Evolutionary conservation across 2,888 invertebrate genomes (phyloP).

Genomic region (Subacronicta megacephala): DNA sequence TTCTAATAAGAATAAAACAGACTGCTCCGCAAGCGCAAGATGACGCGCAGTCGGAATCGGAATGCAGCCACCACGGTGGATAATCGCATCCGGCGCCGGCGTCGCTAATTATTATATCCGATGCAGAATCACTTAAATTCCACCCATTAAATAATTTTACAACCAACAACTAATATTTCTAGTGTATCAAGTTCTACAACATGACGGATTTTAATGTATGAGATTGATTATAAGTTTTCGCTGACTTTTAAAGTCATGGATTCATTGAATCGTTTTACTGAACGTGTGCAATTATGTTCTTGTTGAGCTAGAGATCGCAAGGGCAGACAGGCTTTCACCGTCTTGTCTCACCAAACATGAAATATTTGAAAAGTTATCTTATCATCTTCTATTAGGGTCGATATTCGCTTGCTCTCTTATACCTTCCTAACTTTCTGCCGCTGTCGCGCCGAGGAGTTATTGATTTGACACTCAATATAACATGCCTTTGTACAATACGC

Average conservation of each 20-base stretch:
- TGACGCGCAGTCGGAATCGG: conserved; percentile 67
- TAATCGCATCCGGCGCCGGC: conserved; percentile 67
- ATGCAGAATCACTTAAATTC: conserved; percentile 63
- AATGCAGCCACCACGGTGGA: conserved; percentile 64
- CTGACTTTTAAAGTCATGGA: conserved; percentile 67
- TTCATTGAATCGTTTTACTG: conserved; percentile 79
- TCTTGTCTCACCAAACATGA: conserved; percentile 69
- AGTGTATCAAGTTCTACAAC: conserved; percentile 32
- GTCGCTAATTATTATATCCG: conserved; percentile 68
- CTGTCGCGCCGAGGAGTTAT: conserved; percentile 74
- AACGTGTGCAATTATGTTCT: conserved; percentile 81
- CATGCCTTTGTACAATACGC: conserved; percentile 65
- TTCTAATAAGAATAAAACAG: conserved; percentile 84
- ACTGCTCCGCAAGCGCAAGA: conserved; percentile 67
- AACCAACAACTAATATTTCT: conserved; percentile 40
- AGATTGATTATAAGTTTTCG: conserved; percentile 60
- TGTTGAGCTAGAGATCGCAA: conserved; percentile 82
- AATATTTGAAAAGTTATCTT: conserved; percentile 69
- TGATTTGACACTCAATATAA: conserved; percentile 73
- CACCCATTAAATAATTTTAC: conserved; percentile 49
- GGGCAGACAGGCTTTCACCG: conserved; percentile 86
- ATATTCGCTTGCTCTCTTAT: conserved; percentile 64
- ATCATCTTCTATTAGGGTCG: conserved; percentile 68
- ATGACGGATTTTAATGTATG: conserved; percentile 45
- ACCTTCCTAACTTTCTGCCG: conserved; percentile 76